A percentile compares a stretch with the other conserved stretches of the same genome.
These are phyloP conservation scores for Axinella damicornis DNA, from an alignment of 37 sponge, comb jelly and placozoan genomes.

Conservation along the genomic window DNA sequence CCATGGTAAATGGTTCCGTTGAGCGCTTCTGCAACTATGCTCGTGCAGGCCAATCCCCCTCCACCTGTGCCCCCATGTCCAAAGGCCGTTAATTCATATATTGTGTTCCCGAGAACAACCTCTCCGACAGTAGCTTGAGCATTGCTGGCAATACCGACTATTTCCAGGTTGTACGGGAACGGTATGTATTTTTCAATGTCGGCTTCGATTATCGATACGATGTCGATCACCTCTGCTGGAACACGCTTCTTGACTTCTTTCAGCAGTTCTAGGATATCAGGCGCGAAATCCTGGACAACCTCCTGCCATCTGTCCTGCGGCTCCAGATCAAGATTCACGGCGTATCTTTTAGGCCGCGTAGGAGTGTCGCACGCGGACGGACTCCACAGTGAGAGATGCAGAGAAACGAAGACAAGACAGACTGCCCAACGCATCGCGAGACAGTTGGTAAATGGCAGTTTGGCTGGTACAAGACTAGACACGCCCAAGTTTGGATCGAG, in stretches of 20 bases:
- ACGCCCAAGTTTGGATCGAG: too few species aligned
- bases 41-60: slow-evolving; percentile 81
- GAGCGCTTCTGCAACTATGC: slow-evolving; percentile 82
- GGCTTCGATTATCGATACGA: slow-evolving; percentile 41
- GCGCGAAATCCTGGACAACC: slow-evolving; percentile 37
- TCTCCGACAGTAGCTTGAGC: slow-evolving; percentile 55
- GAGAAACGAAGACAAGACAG: too few species aligned
- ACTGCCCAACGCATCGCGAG: too few species aligned
- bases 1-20: slow-evolving; percentile 87
- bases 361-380: slow-evolving; percentile 2
- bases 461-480: too few species aligned
- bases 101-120: slow-evolving; percentile 60
- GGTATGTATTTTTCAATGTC: slow-evolving; percentile 68
- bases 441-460: too few species aligned
- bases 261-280: slow-evolving; percentile 20
- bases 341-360: slow-evolving; percentile 43
- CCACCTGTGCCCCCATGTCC: background rate
- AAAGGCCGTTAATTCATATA: slow-evolving; percentile 84
- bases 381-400: too few species aligned
- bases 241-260: slow-evolving; percentile 50
- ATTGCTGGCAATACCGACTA: slow-evolving; percentile 61
- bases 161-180: slow-evolving; percentile 76
- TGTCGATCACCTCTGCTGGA: slow-evolving; percentile 41
- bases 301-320: slow-evolving; percentile 69
- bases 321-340: slow-evolving; percentile 65